These are phyloP conservation scores for Abrostola triplasia DNA, from an alignment of 2,888 invertebrate species.

Conservation along the genomic window DNA sequence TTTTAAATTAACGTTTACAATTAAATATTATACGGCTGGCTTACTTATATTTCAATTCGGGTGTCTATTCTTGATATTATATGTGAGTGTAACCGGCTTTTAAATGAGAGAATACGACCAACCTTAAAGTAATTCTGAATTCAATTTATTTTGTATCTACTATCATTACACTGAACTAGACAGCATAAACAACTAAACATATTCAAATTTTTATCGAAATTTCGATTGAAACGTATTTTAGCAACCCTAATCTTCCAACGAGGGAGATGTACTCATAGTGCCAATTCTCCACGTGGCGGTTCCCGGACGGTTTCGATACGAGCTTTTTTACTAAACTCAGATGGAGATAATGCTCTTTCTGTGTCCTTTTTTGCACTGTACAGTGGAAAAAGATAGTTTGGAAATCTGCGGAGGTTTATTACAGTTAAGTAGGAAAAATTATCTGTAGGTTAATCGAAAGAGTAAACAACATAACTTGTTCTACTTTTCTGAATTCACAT, in stretches of 20 bases:
- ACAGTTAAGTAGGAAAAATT: slow-evolving; percentile 11
- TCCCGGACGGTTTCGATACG: slow-evolving; percentile 69
- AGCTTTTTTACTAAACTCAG: slow-evolving; percentile 63
- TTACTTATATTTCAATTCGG: no score
- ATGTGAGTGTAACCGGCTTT: no score
- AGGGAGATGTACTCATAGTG: slow-evolving; percentile 73
- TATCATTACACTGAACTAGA: neutral
- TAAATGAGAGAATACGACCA: no score
- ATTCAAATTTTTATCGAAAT: neutral
- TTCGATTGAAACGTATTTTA: slow-evolving; percentile 9
- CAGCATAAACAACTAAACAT: neutral
- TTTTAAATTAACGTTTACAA: no score
- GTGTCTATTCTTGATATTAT: no score
- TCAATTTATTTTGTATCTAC: neutral
- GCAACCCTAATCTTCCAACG: slow-evolving; percentile 52
- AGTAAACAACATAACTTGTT: no score
- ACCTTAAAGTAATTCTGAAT: no score
- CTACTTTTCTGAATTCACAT: no score
- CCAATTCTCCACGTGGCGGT: slow-evolving; percentile 80
- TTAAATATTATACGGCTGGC: no score
- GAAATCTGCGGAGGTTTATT: slow-evolving; percentile 6
- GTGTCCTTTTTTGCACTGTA: slow-evolving; percentile 67
- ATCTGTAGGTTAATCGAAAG: no score
- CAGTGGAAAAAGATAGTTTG: slow-evolving; percentile 47
- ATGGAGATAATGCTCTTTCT: slow-evolving; percentile 77